These are phyloP conservation scores for Chromoteleia sp. DNA, from an alignment of 2,888 invertebrate genomes.

Conservation along the genomic window DNA sequence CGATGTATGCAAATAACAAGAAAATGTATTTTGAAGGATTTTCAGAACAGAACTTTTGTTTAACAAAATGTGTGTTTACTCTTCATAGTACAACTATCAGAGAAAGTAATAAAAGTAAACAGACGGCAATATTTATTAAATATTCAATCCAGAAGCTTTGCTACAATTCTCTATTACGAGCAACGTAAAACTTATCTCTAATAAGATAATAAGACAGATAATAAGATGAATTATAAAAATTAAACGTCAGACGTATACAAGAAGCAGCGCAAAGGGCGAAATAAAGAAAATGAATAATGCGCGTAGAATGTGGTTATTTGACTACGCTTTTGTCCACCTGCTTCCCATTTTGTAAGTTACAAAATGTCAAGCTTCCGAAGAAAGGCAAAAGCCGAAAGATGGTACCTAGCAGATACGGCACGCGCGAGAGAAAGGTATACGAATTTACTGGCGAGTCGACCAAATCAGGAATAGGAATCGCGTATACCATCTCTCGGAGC, in stretches of 20 bases:
- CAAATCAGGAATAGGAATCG: slow-evolving; percentile 60
- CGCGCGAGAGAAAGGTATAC: slow-evolving; percentile 59
- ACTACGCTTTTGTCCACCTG: slow-evolving; percentile 62
- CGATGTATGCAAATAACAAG: no score
- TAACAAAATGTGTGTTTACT: no score
- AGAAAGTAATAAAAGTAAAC: slow-evolving; percentile 3
- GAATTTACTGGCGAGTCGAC: slow-evolving; percentile 53
- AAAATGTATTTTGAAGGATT: no score
- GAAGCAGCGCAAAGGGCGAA: slow-evolving; percentile 20
- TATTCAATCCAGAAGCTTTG: slow-evolving; percentile 7
- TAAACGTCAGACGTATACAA: slow-evolving; percentile 29
- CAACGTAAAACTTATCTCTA: slow-evolving; percentile 29
- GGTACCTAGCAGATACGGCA: slow-evolving; percentile 57
- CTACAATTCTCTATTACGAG: slow-evolving; percentile 28
- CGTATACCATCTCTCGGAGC: slow-evolving; percentile 38
- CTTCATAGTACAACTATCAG: no score
- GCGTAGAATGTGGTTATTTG: slow-evolving; percentile 52
- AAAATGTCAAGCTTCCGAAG: slow-evolving; percentile 67
- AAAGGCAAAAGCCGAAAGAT: slow-evolving; percentile 62
- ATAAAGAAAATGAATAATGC: slow-evolving; percentile 55
- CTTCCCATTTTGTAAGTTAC: slow-evolving; percentile 62
- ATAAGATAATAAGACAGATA: slow-evolving; percentile 42
- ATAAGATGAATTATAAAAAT: slow-evolving; percentile 58
- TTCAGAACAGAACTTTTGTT: no score
- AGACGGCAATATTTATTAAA: slow-evolving; percentile 12